Percentiles rank a stretch among this genome's conserved stretches.
Evolutionary conservation across 2,888 invertebrate genomes (phyloP).

Genomic region (Sesia bembeciformis): DNA sequence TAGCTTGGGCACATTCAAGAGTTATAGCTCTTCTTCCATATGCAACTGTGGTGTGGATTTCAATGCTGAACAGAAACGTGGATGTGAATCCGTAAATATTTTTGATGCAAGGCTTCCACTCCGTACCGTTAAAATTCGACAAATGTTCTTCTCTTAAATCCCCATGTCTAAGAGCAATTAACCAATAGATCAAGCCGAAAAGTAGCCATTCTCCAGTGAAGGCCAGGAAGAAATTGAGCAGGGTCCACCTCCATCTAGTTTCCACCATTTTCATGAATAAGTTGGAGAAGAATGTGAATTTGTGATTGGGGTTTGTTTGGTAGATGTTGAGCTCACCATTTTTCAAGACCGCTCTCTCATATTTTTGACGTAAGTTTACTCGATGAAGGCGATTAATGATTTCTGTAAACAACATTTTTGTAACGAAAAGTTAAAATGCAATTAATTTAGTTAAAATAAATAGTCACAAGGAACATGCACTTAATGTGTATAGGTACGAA

Average conservation of each 20-base stretch:
- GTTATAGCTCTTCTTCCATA: slow-evolving; percentile 91
- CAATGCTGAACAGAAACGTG: slow-evolving; percentile 94
- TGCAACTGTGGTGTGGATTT: slow-evolving; percentile 96
- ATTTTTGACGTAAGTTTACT: slow-evolving; percentile 13
- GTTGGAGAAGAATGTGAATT: slow-evolving; percentile 79
- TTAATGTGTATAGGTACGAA: no score
- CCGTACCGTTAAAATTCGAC: slow-evolving; percentile 65
- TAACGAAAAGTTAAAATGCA: no score
- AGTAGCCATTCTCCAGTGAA: slow-evolving; percentile 91
- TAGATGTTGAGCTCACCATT: slow-evolving; percentile 92
- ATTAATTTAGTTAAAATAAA: no score
- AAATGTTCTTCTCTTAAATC: slow-evolving; percentile 83
- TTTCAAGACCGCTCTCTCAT: slow-evolving; percentile 82
- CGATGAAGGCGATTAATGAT: slow-evolving; percentile 14
- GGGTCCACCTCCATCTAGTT: slow-evolving; percentile 93
- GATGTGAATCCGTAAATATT: slow-evolving; percentile 93
- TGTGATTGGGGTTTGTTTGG: slow-evolving; percentile 75
- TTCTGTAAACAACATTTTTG: slow-evolving; percentile 7
- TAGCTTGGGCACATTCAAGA: slow-evolving; percentile 94
- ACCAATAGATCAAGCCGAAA: slow-evolving; percentile 93
- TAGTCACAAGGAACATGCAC: no score
- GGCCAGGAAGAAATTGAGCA: slow-evolving; percentile 87
- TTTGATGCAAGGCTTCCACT: slow-evolving; percentile 90
- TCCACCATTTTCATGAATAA: slow-evolving; percentile 89
- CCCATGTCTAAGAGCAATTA: slow-evolving; percentile 91